phyloP scores from a whole-genome alignment of 2,113 vertebrate species.

The Corythornis cristatus region DNA sequence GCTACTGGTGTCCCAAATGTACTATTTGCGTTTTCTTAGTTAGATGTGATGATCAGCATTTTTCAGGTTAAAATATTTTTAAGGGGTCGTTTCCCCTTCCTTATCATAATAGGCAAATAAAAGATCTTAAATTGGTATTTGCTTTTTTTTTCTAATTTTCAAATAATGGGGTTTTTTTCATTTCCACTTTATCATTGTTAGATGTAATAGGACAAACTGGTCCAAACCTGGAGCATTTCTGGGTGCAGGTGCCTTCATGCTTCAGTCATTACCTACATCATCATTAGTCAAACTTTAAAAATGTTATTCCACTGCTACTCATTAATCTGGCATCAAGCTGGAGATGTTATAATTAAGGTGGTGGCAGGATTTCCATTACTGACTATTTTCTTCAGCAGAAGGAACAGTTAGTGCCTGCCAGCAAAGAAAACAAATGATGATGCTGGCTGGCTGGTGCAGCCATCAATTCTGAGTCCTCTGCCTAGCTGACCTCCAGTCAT shows the following conservation, averaged over 20 bases:
- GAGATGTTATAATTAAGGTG: conserved; percentile 15
- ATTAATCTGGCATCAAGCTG: conserved; percentile 9
- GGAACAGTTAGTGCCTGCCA: background rate
- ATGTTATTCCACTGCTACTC: background rate
- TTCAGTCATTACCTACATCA: background rate
- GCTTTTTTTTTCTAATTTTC: background rate
- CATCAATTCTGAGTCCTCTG: background rate
- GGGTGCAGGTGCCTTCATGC: background rate
- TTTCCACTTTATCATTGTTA: background rate
- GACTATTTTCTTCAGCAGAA: background rate
- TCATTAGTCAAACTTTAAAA: background rate
- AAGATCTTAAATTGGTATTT: background rate
- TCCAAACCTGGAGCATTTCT: background rate
- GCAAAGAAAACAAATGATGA: background rate
- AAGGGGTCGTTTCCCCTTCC: background rate
- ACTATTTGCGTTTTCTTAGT: background rate
- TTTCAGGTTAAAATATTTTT: background rate
- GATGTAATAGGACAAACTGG: background rate
- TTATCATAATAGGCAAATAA: background rate
- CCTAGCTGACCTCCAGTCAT: background rate
- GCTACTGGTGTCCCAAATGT: background rate
- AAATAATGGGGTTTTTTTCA: background rate
- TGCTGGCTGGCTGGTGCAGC: background rate
- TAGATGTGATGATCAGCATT: background rate
- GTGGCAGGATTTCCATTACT: conserved; percentile 31